phyloP scores from a whole-genome alignment of 2,797 vertebrate species.

The Sebastiscus tertius region DNA sequence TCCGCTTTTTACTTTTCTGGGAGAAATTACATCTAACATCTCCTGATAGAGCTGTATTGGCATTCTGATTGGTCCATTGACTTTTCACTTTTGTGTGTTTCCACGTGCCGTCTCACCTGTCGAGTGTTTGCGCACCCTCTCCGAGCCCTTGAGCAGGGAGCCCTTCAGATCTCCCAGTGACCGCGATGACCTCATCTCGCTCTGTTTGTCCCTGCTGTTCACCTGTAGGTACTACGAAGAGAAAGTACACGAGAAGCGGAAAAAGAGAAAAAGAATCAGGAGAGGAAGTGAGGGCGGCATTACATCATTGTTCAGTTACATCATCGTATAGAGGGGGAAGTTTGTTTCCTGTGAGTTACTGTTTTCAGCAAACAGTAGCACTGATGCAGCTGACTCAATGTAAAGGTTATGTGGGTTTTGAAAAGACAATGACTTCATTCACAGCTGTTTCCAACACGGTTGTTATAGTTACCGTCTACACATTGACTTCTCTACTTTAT shows the following conservation, averaged over 20 bases:
- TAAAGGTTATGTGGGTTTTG: neutral
- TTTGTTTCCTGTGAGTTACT: slow-evolving; percentile 3
- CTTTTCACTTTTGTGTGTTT: neutral
- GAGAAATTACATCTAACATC: neutral
- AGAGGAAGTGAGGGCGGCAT: slow-evolving; percentile 31
- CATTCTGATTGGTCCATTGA: neutral
- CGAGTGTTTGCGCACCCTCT: slow-evolving; percentile 91
- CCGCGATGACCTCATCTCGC: slow-evolving; percentile 91
- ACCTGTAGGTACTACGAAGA: slow-evolving; percentile 86
- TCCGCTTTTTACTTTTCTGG: neutral
- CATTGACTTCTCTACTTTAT: neutral
- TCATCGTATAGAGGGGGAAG: slow-evolving; percentile 3
- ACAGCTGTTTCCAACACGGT: neutral
- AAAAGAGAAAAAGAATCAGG: slow-evolving; percentile 34
- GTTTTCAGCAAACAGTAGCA: neutral
- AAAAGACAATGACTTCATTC: neutral
- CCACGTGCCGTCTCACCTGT: slow-evolving; percentile 82
- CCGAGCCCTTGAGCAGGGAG: slow-evolving; percentile 88
- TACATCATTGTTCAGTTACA: slow-evolving; percentile 35
- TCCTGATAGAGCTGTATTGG: neutral
- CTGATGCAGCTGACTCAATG: neutral
- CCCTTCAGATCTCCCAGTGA: slow-evolving; percentile 94
- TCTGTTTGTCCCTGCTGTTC: slow-evolving; percentile 89
- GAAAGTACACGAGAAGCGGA: neutral
- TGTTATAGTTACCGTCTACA: neutral